Evolutionary conservation across 2,888 invertebrate genomes (phyloP), one percentile per base, ranked within the genome.

Genomic region (Eubasilissa splendida): DNA sequence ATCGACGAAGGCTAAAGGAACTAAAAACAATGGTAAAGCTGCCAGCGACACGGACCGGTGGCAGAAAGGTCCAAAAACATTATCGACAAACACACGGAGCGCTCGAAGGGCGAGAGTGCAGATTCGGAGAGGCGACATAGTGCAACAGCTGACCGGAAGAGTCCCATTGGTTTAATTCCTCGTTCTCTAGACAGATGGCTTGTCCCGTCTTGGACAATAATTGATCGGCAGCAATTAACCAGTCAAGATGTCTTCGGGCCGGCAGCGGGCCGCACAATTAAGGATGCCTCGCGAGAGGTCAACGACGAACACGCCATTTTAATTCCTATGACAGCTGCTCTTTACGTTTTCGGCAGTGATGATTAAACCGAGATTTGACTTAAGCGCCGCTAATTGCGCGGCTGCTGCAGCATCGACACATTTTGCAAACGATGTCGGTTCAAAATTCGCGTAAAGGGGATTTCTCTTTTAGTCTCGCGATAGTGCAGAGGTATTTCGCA

Each of bases 161-260:
- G 70, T 7, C 52, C 59, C 77, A 60, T 70, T 71, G 77, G 31
- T 33, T 59, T 71, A 77, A 77, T 77, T 77, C 70, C 60, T 77
- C 52, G 68, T 70, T 22, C 56, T 77, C 59, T 58, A 76, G 71
- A 77, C 80, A 80, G 80, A 80, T 80, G 80, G 80, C 71, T 65
- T 53, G 70, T 53, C 42, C 33, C 70, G 76, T 76, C 75, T 66
- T 56, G 50, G 66, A 12, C 56, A 54, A 56, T 73, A 65, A 79
- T 65, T 75, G 79, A 79, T 75, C 31, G 74, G 74, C 22, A 33
- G 79, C 75, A 79, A 79, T 79, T 79, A 79, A 79, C 59, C 65
- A 66, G 79, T 79, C 79, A 79, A 74, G 65, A 79, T 74, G 79
- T 52, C 79, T 79, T 74, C 33, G 58, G 70, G 31, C 53, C 22